A percentile compares a stretch with the other conserved stretches of the same genome.
phyloP scores from a whole-genome alignment of 2,888 invertebrate species.

The Acrobasis consociella region DNA sequence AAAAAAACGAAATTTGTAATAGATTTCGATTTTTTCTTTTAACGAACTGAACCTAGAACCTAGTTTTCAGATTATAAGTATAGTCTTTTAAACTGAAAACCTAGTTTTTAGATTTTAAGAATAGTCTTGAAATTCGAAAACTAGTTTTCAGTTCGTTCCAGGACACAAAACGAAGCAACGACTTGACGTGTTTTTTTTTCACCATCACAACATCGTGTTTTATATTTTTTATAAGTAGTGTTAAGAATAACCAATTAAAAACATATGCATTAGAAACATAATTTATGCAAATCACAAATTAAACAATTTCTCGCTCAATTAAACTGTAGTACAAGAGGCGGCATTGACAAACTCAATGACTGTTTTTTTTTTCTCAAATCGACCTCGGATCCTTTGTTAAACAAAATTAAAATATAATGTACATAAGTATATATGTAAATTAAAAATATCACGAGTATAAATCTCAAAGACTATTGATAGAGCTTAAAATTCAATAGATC shows the following conservation, averaged over 20 bases:
- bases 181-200: too few species aligned
- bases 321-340: neutral
- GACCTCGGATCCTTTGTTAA: conserved; percentile 11
- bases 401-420: neutral
- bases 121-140: too few species aligned
- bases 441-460: neutral
- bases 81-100: too few species aligned
- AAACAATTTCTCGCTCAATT: conserved; percentile 10
- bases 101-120: too few species aligned
- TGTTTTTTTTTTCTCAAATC: neutral
- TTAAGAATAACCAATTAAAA: neutral
- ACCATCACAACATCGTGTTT: too few species aligned
- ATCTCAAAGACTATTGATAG: neutral
- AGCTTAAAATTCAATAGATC: neutral
- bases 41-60: too few species aligned
- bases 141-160: too few species aligned
- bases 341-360: conserved; percentile 11
- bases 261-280: neutral
- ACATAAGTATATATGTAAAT: neutral
- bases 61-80: too few species aligned
- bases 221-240: too few species aligned
- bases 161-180: too few species aligned
- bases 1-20: too few species aligned
- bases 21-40: too few species aligned
- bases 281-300: conserved; percentile 3